These are phyloP conservation scores for Onychomys leucogaster DNA, from an alignment of 2,797 vertebrate species.

Conservation along the genomic window DNA sequence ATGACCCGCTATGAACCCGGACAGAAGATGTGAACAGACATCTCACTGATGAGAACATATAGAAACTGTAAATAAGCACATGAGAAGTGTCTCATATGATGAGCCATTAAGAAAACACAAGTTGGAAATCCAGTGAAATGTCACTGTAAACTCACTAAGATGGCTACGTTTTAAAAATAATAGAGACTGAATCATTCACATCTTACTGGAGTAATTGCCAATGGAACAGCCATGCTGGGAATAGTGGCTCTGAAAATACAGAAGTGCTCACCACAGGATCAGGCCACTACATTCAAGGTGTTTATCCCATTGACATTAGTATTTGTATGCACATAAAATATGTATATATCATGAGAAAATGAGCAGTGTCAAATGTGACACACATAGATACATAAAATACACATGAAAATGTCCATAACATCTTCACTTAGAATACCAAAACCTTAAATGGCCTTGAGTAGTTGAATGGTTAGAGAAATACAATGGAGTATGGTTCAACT, in stretches of 20 bases:
- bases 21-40: not conserved
- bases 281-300: too few relatives aligned
- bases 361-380: not conserved
- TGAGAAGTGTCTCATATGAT: not conserved
- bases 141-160: not conserved
- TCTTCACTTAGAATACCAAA: not conserved
- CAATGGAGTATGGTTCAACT: not conserved
- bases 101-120: not conserved
- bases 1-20: not conserved
- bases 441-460: not conserved
- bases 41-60: not conserved
- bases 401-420: not conserved
- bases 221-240: not conserved
- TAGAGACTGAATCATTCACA: not conserved
- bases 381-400: not conserved
- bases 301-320: not conserved
- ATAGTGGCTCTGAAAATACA: not conserved
- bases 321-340: not conserved
- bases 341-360: not conserved
- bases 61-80: not conserved
- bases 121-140: not conserved
- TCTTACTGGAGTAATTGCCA: not conserved
- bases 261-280: not conserved
- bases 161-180: not conserved
- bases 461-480: not conserved